phyloP scores from a whole-genome alignment of 2,113 vertebrate species.

The Clarias macrocephalus region DNA sequence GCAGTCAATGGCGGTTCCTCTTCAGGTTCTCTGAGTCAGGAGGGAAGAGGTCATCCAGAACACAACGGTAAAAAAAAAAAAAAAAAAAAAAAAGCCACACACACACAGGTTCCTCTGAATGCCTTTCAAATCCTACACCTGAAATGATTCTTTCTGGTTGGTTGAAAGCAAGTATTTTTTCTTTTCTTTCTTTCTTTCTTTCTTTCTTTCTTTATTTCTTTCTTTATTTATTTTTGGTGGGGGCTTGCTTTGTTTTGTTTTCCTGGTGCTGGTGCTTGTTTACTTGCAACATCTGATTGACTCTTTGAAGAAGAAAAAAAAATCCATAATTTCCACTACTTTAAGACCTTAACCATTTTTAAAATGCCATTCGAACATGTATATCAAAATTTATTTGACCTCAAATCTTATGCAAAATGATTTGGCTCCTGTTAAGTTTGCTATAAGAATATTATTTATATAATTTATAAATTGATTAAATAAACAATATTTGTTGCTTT shows the following conservation, averaged over 20 bases:
- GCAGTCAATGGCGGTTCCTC: conserved; percentile 84
- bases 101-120: conserved; percentile 7
- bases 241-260: no score
- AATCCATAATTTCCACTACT: neutral
- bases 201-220: neutral
- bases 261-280: neutral
- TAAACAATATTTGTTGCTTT: neutral
- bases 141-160: neutral
- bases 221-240: no score
- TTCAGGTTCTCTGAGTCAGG: conserved; percentile 75
- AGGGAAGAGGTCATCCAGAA: conserved; percentile 74
- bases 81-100: conserved; percentile 5
- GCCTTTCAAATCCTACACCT: neutral
- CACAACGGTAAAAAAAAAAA: conserved; percentile 75
- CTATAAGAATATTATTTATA: neutral
- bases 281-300: neutral
- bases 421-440: neutral
- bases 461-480: neutral
- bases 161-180: neutral
- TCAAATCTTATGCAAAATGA: neutral
- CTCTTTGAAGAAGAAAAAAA: neutral
- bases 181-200: neutral
- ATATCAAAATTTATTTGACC: no score
- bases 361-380: no score
- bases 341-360: neutral